phyloP scores from a whole-genome alignment of 2,888 invertebrate genomes.

The Capitulum mitella region DNA sequence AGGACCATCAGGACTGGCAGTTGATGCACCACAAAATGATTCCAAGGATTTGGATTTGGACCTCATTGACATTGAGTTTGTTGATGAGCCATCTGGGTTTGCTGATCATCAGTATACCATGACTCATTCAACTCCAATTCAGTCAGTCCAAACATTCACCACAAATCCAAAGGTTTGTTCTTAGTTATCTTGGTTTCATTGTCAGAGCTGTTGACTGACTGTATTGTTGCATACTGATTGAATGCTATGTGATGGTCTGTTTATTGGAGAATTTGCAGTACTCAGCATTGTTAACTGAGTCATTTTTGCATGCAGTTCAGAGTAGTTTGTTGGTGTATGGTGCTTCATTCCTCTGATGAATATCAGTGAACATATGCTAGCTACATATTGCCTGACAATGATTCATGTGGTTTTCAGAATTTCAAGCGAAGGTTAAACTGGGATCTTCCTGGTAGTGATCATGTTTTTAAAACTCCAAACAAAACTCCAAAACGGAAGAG shows the following conservation, averaged over 20 bases:
- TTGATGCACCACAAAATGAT: background rate
- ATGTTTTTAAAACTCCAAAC: conserved; percentile 4
- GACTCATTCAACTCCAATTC: background rate
- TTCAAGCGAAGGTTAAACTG: background rate
- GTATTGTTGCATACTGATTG: no score
- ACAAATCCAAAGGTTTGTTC: background rate
- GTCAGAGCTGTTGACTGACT: no score
- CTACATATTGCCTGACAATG: background rate
- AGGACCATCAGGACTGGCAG: background rate
- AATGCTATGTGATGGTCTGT: no score
- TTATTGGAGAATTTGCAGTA: no score
- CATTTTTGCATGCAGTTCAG: no score
- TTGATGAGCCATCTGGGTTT: conserved; percentile 24
- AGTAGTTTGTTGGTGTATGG: no score
- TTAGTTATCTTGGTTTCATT: no score
- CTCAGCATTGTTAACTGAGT: no score
- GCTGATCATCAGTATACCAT: conserved; percentile 4
- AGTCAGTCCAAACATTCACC: background rate
- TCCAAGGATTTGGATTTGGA: background rate
- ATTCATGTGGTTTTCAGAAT: background rate
- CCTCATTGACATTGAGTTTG: conserved; percentile 22
- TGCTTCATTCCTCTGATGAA: no score
- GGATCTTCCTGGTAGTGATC: background rate
- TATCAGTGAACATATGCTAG: no score
- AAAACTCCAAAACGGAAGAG: background rate